Base-by-base conservation (phyloP, 2,888 invertebrate genomes). In the Agriopis aurantiaria region DNA sequence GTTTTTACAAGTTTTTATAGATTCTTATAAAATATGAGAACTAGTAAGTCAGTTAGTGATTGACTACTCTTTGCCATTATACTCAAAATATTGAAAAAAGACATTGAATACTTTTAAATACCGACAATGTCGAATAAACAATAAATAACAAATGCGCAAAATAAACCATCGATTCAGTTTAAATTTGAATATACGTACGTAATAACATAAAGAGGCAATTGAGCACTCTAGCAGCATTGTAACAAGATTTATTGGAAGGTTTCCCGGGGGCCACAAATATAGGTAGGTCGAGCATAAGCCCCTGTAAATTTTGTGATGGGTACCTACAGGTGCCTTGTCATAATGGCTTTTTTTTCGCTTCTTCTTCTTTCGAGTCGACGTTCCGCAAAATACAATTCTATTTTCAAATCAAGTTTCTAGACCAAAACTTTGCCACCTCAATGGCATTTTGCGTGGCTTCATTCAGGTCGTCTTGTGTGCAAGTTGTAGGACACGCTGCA, bases 221-320 rank as follows among this genome's bases (percentile, higher is more conserved):
- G 74, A 75, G 65, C 71, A 75, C 66, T 69, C 59, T 68, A 69
- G 62, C 72, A 69, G 72, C 71, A 73, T 73, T 75, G 66, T 75
- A 72, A 69, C 66, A 74, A 71, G 75, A 77, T 77, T 77, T 77
- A 77, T 77, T 73, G 72, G 68, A 73, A 68, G 73, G 75, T 72
- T 72, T 67, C 65, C 69, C 63, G 61, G 69, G 55, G 65, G 70
- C 74, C 74, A 65, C 75, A 72, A 75, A 71, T 73, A 73, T 74
- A 71, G 67, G 71, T 65, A 73, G 73, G 67, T 73, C 56, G 72
- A 71, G 62, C 60, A 63, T 73, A 77, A 75, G 71, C 73, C 66
- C 60, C 69, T 60, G 77, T 74, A 73, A 74, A 75, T 72, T 73
- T 73, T 73, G 68, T 69, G 60, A 75, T 58, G 8, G 46, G 58